Base-by-base conservation (phyloP, 2,113 vertebrate genomes). In the Coreoperca whiteheadi region DNA sequence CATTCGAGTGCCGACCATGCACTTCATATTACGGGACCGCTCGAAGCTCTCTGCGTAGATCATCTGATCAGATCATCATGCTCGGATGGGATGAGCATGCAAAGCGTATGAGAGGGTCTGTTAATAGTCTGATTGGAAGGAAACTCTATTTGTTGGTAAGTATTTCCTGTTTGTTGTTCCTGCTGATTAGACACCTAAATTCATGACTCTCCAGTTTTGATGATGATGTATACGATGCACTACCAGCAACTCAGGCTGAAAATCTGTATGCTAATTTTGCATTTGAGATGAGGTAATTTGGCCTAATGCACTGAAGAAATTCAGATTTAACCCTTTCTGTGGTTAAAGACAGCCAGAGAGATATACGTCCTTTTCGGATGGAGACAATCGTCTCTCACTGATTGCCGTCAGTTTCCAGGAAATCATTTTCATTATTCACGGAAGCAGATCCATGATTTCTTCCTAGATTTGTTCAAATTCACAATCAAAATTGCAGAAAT, bases 131-230 rank as follows among this genome's bases (percentile, higher is more conserved):
- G 86, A 91, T 81, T 89, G 74, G 80, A 77, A 18, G 64, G 66
- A 78, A 77, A 87, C 71, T 76, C 54, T 25, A 43, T 82, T 72
- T 78, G 77, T 84, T 72, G 70, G 30, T 43, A 54, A 18, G 10
- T 57, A 77, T 71, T 80, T 86, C 56, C 60, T 84, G 71, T 78
- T 84, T 82, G 61, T 74, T 64, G 65, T 81, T 87, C 73, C 82
- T 82, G 82, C 61, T 90, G 82, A 93, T 90, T 82, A 84, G 70
- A 85, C 61, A 69, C 48, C 54, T 71, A 87, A 63, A 82, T 79
- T 59, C 37, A 18, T 28, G 25, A 28, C 63, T 82, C 46, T 74
- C 61, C 5, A 8, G 41, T 53, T 77, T 60, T 83, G 85, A 87
- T 82, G 86, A 87, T 79, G 83, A 89, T 84, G 81, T 88, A 87